Conservation (phyloP, 2,888 invertebrate genomes). For the Leucophora obtusa region DNA sequence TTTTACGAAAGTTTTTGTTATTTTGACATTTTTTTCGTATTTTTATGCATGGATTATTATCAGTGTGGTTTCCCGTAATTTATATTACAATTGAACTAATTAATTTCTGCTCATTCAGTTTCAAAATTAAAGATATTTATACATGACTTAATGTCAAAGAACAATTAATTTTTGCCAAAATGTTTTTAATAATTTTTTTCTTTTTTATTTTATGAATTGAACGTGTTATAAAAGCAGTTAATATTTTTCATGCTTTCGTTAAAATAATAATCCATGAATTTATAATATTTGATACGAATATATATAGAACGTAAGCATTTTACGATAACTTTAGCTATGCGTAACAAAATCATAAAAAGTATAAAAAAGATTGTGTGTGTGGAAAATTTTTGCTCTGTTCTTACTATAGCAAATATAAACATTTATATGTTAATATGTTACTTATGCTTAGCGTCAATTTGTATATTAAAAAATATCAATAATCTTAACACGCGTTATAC, state of each 20-base stretch:
- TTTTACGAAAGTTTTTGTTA: too few relatives aligned
- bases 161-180: not conserved
- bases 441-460: constrained; percentile 44
- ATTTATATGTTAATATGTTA: constrained; percentile 35
- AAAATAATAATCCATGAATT: constrained; percentile 43
- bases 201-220: not conserved
- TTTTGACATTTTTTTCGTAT: too few relatives aligned
- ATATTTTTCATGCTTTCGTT: not conserved
- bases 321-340: constrained; percentile 17
- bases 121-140: too few relatives aligned
- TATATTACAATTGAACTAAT: too few relatives aligned
- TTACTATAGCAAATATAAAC: constrained; percentile 8
- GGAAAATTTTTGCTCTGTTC: too few relatives aligned
- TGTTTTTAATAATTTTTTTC: too few relatives aligned
- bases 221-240: not conserved
- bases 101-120: too few relatives aligned
- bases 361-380: not conserved
- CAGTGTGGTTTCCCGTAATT: too few relatives aligned
- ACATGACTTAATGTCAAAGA: too few relatives aligned
- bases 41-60: too few relatives aligned
- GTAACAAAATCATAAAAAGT: not conserved
- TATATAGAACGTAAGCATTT: constrained; percentile 36
- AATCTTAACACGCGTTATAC: constrained; percentile 29
- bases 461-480: constrained; percentile 44
- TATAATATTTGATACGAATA: constrained; percentile 52